A percentile compares a stretch with the other conserved stretches of the same genome.
Conservation (phyloP, 2,113 vertebrate species). For the Pseudorectes ferrugineus region DNA sequence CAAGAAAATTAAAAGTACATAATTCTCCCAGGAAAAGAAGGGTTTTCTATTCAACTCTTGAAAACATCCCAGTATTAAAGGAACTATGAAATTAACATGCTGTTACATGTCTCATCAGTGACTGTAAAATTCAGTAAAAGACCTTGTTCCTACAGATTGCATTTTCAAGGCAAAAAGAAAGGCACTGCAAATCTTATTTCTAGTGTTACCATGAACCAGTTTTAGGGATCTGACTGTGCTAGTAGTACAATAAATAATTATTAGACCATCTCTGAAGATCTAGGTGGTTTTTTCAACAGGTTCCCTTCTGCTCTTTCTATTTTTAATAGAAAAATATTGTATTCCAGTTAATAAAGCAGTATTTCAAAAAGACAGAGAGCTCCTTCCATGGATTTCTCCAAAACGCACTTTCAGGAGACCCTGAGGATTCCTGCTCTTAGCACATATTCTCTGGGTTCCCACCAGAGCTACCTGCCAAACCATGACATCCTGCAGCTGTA, state of each 20-base stretch:
- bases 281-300: accelerated
- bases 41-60: background rate
- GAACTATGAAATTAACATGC: background rate
- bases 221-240: background rate
- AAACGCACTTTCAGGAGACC: background rate
- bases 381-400: background rate
- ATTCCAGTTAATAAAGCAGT: background rate
- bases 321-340: background rate
- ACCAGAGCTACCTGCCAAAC: background rate
- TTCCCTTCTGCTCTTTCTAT: background rate
- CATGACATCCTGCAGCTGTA: background rate
- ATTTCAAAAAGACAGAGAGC: background rate
- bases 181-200: background rate
- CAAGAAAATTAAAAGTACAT: background rate
- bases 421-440: background rate
- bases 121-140: background rate
- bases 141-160: background rate
- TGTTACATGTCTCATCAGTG: background rate
- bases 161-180: background rate
- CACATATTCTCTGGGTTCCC: background rate
- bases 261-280: background rate
- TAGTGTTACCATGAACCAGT: background rate
- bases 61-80: background rate
- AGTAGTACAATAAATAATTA: background rate
- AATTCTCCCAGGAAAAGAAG: background rate